These are phyloP conservation scores for Isurus oxyrinchus DNA, from an alignment of 2,113 vertebrate species.

Conservation along the genomic window DNA sequence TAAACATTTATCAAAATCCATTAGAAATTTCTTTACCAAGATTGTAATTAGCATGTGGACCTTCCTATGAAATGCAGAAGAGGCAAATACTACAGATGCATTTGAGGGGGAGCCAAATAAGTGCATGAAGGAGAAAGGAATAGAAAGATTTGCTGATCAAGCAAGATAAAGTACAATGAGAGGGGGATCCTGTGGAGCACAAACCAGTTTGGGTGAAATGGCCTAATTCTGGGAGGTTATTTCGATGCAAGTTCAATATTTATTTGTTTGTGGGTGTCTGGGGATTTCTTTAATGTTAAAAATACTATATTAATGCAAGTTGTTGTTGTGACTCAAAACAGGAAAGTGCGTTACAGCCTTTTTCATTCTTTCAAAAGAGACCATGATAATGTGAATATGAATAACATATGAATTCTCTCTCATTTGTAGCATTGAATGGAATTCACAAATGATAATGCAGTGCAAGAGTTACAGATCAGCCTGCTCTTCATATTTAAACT, in stretches of 20 bases:
- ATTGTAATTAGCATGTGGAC: not conserved
- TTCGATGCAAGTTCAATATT: not conserved
- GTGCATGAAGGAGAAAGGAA: not conserved
- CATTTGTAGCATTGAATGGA: not conserved
- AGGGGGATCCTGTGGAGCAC: too few species aligned
- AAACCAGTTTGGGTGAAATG: not conserved
- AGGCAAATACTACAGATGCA: not conserved
- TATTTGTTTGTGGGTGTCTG: not conserved
- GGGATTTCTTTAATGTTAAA: not conserved
- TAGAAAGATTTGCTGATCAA: not conserved
- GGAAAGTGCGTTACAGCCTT: not conserved
- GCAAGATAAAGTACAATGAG: too few species aligned
- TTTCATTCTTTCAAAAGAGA: not conserved
- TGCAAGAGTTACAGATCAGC: not conserved
- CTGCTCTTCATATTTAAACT: not conserved
- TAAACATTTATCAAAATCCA: not conserved
- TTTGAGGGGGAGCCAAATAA: not conserved
- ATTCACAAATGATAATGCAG: not conserved
- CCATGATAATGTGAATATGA: not conserved
- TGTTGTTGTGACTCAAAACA: not conserved
- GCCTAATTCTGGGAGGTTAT: too few species aligned
- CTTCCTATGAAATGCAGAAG: not conserved
- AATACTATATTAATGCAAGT: not conserved
- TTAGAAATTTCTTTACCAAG: not conserved
- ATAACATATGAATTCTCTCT: not conserved